Percentiles rank a stretch among this genome's conserved stretches.
Evolutionary conservation across 2,113 vertebrate genomes (phyloP).

Genomic region (Galbula dea): DNA sequence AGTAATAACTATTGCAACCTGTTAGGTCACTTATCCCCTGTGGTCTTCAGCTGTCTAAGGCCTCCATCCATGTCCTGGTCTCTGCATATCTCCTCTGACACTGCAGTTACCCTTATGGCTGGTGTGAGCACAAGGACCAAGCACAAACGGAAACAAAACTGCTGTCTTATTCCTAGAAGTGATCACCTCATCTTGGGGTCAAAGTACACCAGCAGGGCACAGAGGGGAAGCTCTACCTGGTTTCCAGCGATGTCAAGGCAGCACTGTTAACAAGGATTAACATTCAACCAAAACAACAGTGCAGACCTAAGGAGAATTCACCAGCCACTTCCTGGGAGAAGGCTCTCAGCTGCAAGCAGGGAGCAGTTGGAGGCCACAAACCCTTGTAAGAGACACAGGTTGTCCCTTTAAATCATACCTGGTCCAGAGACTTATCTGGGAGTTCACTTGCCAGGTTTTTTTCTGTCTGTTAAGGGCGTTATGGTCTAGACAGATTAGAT

Average conservation of each 20-base stretch:
- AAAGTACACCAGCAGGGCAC: not conserved
- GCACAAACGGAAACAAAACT: not conserved
- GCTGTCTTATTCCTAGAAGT: not conserved
- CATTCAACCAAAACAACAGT: not conserved
- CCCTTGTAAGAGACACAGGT: not conserved
- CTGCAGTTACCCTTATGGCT: not conserved
- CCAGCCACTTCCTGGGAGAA: too few relatives aligned
- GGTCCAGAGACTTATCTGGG: conserved; percentile 7
- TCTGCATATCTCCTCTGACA: not conserved
- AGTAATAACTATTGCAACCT: not conserved
- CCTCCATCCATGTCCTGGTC: too few relatives aligned
- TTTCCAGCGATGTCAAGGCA: not conserved
- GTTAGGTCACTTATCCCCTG: not conserved
- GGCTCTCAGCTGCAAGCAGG: not conserved
- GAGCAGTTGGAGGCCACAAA: not conserved
- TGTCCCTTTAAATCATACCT: conserved; percentile 34
- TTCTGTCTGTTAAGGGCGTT: conserved; percentile 30
- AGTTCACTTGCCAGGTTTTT: not conserved
- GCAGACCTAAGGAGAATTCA: not conserved
- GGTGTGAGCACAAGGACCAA: not conserved
- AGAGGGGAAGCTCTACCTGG: not conserved
- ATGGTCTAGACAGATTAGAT: conserved; percentile 55
- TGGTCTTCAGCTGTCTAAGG: not conserved
- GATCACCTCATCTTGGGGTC: not conserved
- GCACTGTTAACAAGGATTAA: not conserved